These are phyloP conservation scores for Pterocles orientalis DNA, from an alignment of 2,113 vertebrate genomes.

Conservation along the genomic window DNA sequence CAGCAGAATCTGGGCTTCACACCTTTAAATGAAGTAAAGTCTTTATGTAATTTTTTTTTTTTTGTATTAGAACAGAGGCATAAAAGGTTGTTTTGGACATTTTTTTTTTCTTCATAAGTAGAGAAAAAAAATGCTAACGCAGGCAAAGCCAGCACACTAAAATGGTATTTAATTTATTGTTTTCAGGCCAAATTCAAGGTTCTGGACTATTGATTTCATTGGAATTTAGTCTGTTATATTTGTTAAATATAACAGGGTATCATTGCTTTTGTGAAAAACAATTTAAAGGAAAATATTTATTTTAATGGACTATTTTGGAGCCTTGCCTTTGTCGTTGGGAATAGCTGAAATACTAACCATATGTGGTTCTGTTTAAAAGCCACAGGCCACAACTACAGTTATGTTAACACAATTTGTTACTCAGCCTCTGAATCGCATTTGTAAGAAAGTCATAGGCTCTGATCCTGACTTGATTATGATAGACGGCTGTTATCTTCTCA, in stretches of 20 bases:
- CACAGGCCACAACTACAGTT: not conserved
- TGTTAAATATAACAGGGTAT: not conserved
- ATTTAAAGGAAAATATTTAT: not conserved
- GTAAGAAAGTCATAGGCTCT: not conserved
- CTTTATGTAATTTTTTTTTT: not conserved
- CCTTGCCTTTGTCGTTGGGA: not conserved
- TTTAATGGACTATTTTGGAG: constrained; percentile 4
- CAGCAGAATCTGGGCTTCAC: not conserved
- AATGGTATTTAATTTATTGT: not conserved
- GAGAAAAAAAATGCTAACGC: not conserved
- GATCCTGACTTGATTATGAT: not conserved
- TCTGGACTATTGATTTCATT: not conserved
- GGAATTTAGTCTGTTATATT: not conserved
- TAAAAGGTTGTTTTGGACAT: not conserved
- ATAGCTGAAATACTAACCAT: constrained; percentile 23
- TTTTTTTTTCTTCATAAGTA: not conserved
- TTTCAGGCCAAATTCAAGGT: not conserved
- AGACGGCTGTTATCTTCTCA: not conserved
- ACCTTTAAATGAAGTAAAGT: not conserved
- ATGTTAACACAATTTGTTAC: not conserved
- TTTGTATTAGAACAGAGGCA: not conserved
- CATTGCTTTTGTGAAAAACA: not conserved
- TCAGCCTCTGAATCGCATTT: not conserved
- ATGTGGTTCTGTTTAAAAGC: constrained; percentile 8
- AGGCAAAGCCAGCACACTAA: not conserved